Percentiles rank a stretch among this genome's conserved stretches.
These are phyloP conservation scores for Phoenicopterus ruber DNA, from an alignment of 2,113 vertebrate genomes.

Conservation along the genomic window DNA sequence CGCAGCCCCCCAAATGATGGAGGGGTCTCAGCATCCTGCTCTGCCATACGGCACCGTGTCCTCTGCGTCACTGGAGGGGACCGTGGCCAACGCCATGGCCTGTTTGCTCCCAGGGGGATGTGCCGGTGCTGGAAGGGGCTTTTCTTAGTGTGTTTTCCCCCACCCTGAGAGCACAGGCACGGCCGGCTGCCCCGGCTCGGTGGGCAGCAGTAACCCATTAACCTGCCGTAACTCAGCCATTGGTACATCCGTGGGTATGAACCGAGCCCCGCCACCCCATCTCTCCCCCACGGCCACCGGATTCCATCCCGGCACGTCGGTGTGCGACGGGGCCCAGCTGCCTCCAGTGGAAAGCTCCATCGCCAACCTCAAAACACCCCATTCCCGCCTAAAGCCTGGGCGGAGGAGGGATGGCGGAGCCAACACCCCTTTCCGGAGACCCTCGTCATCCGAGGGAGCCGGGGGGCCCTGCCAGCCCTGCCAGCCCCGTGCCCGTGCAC, in stretches of 20 bases:
- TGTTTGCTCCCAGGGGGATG: neutral
- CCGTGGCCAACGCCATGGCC: rapidly evolving
- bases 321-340: rapidly evolving
- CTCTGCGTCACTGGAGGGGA: neutral
- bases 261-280: neutral
- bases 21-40: neutral
- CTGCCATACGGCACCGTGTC: rapidly evolving
- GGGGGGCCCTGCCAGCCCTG: neutral
- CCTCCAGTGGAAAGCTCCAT: neutral
- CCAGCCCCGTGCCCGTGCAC: neutral
- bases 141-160: neutral
- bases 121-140: neutral
- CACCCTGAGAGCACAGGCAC: rapidly evolving
- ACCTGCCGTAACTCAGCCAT: neutral
- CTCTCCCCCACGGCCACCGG: neutral
- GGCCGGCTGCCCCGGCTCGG: neutral
- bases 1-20: rapidly evolving
- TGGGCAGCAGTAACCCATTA: neutral
- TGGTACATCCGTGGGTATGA: rapidly evolving
- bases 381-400: neutral
- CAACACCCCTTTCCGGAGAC: neutral
- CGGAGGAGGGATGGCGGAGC: neutral
- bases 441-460: rapidly evolving
- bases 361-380: neutral
- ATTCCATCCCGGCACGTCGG: rapidly evolving